Conservation (phyloP, 2,797 vertebrate genomes). For the Periophthalmus magnuspinnatus region DNA sequence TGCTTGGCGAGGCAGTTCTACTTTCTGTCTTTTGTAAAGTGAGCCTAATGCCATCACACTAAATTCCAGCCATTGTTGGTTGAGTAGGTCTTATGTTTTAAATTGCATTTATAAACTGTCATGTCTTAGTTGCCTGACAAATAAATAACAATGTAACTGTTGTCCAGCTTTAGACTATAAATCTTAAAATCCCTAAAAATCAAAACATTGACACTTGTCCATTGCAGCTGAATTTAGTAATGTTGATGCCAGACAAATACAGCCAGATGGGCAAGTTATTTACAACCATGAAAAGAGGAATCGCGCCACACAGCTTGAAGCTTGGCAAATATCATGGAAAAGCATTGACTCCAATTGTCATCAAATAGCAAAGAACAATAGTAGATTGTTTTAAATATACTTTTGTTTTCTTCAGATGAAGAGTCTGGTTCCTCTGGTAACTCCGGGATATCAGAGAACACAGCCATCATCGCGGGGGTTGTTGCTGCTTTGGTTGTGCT, state of each 20-base stretch:
- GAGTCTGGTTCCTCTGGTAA: conserved; percentile 61
- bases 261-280: conserved; percentile 7
- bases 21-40: too few relatives aligned
- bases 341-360: neutral
- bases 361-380: neutral
- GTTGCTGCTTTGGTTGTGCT: conserved; percentile 85
- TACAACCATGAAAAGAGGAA: neutral
- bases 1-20: too few relatives aligned
- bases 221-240: neutral
- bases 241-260: neutral
- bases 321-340: neutral
- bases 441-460: conserved; percentile 74
- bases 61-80: neutral
- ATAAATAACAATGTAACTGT: neutral
- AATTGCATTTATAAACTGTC: neutral
- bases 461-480: conserved; percentile 87
- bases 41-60: neutral
- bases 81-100: neutral
- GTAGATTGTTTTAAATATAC: neutral
- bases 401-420: conserved; percentile 46
- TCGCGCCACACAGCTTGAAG: neutral
- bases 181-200: neutral
- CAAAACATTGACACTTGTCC: neutral
- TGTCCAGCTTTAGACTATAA: neutral
- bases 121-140: neutral